These are phyloP conservation scores for Poecilia latipinna DNA, from an alignment of 2,113 vertebrate genomes.

Conservation along the genomic window DNA sequence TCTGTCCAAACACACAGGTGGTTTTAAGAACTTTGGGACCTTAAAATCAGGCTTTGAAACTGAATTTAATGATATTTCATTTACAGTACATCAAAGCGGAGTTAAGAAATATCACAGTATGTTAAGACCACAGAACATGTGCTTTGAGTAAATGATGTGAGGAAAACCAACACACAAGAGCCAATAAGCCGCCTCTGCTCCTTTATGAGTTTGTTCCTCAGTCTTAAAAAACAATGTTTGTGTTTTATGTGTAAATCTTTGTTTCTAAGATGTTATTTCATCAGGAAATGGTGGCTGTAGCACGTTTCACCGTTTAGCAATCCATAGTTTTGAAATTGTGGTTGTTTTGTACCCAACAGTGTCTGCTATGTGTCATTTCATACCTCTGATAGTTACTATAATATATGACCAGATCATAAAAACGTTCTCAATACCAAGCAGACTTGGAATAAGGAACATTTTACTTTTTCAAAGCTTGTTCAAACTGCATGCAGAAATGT, in stretches of 20 bases:
- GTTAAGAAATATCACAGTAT: too few relatives aligned
- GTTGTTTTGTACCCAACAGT: background rate
- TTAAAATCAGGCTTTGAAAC: too few relatives aligned
- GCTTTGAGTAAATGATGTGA: too few relatives aligned
- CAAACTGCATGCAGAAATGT: background rate
- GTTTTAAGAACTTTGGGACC: too few relatives aligned
- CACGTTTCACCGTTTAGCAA: background rate
- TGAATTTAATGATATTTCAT: too few relatives aligned
- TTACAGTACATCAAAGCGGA: too few relatives aligned
- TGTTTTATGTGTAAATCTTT: too few relatives aligned
- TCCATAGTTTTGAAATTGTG: background rate
- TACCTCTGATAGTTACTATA: background rate
- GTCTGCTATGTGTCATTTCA: background rate
- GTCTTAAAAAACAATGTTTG: background rate
- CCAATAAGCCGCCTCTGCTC: background rate
- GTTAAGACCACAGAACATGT: too few relatives aligned
- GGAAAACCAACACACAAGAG: too few relatives aligned
- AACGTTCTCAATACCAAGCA: background rate
- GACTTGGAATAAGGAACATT: too few relatives aligned
- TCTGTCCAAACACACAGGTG: too few relatives aligned
- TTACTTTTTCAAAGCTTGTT: slow-evolving; percentile 1
- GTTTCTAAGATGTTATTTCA: background rate
- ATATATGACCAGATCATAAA: background rate
- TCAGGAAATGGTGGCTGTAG: background rate
- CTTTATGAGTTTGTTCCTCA: background rate